Evolutionary conservation across 2,888 invertebrate genomes (phyloP), one percentile per base, ranked within the genome.

Genomic region (Hydrotaea diabolus): DNA sequence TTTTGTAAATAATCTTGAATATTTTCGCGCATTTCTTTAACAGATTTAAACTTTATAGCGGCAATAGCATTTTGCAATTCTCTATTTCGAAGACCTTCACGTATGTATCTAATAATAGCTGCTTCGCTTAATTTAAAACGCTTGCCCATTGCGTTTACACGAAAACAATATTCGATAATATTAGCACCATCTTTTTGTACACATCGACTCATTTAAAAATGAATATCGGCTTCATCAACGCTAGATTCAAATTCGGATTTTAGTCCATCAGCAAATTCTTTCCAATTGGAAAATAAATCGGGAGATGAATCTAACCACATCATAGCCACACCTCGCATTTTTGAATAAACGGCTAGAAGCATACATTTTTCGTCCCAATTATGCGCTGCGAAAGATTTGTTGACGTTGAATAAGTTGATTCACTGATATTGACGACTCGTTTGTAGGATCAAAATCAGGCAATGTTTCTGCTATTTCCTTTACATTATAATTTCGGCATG

Each of bases 291-390:
- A 8, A 5, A 36, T 36, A 36, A 36, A 5, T 36, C 36, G 8
- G 36, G 36, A 3, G 36, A 5, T 5, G 5, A 36, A 8, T 36
- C 36, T 36, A 36, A 36, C 36, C 36, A 36, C 36, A 36, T 36
- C 8, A 5, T 36, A 3, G 36, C 36, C 5, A 36, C 36, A 36
- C 36, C 36, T 36, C 36, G 3, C 36, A 36, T 36, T 36, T 36
- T 36, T n/a, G n/a, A n/a, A n/a, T n/a, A n/a, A n/a, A 85, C 77
- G 0, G 85, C 85, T 19, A 85, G 46, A 21, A 83, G 17, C 7
- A 86, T 57, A 74, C 49, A 55, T 0, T 77, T 83, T 43, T 83
- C 80, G 13, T 77, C 62, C 72, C 71, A 82, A 0, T 46, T 9
- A 26, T 85, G 78, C 13, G 82, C 82, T 0, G 9, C 8, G 1